Percentiles rank a stretch among this genome's conserved stretches.
Evolutionary conservation across 2,113 vertebrate species (phyloP).

Genomic region (chimpanzee (Pan troglodytes)): NHGRI_mPanTro3-v2.1_pri NC_072411.2:124385001-124385500

Average conservation of each 20-base stretch:
- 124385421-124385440: fast-evolving
- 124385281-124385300: not conserved
- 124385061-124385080: too few species aligned
- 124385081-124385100: too few species aligned
- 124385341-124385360: not conserved
- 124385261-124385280: not conserved
- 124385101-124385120: too few species aligned
- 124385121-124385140: too few species aligned
- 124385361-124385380: fast-evolving
- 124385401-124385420: not conserved
- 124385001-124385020: too few species aligned
- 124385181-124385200: not conserved
- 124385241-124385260: not conserved
- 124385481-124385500: not conserved
- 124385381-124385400: not conserved
- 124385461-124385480: not conserved
- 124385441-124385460: not conserved
- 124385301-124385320: not conserved
- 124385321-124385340: not conserved
- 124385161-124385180: not conserved
- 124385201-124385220: not conserved
- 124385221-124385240: not conserved
- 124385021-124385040: too few species aligned
- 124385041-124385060: too few species aligned
- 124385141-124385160: not conserved